phyloP scores from a whole-genome alignment of 2,888 invertebrate genomes.

The Limnephilus auricula region DNA sequence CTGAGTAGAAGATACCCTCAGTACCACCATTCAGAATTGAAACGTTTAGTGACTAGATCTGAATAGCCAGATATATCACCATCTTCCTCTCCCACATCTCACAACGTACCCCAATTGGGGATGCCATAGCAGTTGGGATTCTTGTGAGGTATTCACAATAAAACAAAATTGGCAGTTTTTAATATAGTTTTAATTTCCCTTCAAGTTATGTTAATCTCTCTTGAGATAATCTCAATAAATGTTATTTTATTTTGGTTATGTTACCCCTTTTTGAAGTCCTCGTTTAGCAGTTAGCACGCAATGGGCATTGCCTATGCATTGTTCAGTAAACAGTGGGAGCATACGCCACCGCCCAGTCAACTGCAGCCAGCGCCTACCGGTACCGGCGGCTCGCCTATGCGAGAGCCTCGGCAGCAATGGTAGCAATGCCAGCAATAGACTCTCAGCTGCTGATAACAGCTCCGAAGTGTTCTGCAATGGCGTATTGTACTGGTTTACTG shows the following conservation, averaged over 20 bases:
- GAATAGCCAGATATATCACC: too few relatives aligned
- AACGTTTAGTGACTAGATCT: too few relatives aligned
- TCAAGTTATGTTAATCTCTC: not conserved
- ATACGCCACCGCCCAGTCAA: not conserved
- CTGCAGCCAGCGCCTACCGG: not conserved
- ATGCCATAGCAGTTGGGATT: too few relatives aligned
- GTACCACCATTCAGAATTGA: too few relatives aligned
- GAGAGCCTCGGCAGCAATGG: not conserved
- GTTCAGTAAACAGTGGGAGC: not conserved
- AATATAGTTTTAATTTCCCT: too few relatives aligned
- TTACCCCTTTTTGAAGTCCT: not conserved
- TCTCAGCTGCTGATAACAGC: constrained; percentile 61
- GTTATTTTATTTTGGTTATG: not conserved
- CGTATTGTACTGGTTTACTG: not conserved
- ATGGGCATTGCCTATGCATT: not conserved
- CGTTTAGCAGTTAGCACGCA: not conserved
- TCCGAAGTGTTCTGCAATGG: constrained; percentile 41
- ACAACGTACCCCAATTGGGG: too few relatives aligned
- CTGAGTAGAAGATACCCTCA: too few relatives aligned
- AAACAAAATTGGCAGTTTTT: too few relatives aligned
- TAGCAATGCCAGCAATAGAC: constrained; percentile 12
- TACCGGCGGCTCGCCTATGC: not conserved
- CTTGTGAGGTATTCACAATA: too few relatives aligned
- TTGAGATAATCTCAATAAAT: too few relatives aligned
- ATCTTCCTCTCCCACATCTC: too few relatives aligned